Evolutionary conservation across 2,113 vertebrate species (phyloP).

Genomic region (Chinchilla lanigera): DNA sequence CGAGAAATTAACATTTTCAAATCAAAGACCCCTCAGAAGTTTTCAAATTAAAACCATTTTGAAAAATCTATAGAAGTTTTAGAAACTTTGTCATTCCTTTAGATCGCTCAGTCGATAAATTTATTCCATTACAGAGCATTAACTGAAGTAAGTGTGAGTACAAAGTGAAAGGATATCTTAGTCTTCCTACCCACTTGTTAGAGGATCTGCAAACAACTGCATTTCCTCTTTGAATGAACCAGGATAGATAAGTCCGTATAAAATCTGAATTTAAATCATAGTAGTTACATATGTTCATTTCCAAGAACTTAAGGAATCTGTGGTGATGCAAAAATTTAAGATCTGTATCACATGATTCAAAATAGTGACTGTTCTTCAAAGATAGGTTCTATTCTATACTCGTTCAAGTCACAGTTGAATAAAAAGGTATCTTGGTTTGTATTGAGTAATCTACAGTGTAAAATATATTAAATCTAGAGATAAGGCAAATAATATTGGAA

Average conservation of each 20-base stretch:
- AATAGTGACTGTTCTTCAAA: not conserved
- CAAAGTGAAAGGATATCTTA: not conserved
- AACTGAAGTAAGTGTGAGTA: not conserved
- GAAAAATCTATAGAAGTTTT: not conserved
- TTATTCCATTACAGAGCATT: not conserved
- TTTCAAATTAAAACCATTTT: not conserved
- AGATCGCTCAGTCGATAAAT: not conserved
- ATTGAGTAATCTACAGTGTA: not conserved
- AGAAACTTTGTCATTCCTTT: not conserved
- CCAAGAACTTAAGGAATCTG: not conserved
- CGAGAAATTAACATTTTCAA: constrained; percentile 53
- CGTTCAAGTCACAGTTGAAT: not conserved
- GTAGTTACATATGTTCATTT: not conserved
- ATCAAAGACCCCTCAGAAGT: not conserved
- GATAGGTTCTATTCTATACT: not conserved
- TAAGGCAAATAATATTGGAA: not conserved
- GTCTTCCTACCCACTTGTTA: not conserved
- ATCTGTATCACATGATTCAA: not conserved
- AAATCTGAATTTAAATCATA: not conserved
- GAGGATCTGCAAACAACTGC: not conserved
- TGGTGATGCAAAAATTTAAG: not conserved
- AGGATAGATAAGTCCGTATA: not conserved
- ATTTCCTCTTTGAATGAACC: constrained; percentile 13
- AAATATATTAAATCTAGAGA: constrained; percentile 13
- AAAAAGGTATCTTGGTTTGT: not conserved